Percentiles rank a stretch among this genome's conserved stretches.
Conservation (phyloP, 2,797 vertebrate species). For the Chelon labrosus region DNA sequence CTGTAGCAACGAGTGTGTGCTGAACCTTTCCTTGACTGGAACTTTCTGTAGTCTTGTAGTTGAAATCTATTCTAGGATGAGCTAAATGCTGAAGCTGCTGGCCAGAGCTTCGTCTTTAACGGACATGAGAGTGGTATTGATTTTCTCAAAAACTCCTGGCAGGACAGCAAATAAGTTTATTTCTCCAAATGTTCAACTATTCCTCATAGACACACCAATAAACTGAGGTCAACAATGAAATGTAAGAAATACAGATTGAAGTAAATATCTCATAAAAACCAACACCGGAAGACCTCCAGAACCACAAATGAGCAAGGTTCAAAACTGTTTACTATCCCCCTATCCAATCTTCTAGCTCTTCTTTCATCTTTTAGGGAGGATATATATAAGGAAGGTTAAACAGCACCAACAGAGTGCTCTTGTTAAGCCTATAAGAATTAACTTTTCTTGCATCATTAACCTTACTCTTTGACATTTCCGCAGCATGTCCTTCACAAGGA, state of each 20-base stretch:
- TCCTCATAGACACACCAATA: neutral
- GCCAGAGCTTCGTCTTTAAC: too few species aligned
- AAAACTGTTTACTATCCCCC: neutral
- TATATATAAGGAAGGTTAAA: too few species aligned
- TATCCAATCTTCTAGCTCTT: neutral
- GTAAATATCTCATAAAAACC: neutral
- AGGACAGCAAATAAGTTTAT: neutral
- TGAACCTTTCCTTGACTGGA: too few species aligned
- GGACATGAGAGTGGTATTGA: neutral
- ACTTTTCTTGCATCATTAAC: slow-evolving; percentile 14
- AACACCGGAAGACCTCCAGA: neutral
- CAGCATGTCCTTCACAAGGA: neutral
- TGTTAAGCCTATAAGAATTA: slow-evolving; percentile 1
- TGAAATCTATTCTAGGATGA: too few species aligned
- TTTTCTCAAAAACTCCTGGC: neutral
- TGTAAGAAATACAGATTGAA: neutral
- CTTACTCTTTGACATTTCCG: neutral
- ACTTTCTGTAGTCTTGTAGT: too few species aligned
- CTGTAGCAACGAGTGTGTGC: too few species aligned
- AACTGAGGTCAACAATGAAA: neutral
- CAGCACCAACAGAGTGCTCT: too few species aligned
- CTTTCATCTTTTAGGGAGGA: too few species aligned
- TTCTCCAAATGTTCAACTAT: neutral
- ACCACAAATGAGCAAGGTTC: neutral
- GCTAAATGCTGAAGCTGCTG: too few species aligned